A percentile compares a stretch with the other conserved stretches of the same genome.
phyloP scores from a whole-genome alignment of 1,140 invertebrate genomes.

The Heliothis virescens region DNA sequence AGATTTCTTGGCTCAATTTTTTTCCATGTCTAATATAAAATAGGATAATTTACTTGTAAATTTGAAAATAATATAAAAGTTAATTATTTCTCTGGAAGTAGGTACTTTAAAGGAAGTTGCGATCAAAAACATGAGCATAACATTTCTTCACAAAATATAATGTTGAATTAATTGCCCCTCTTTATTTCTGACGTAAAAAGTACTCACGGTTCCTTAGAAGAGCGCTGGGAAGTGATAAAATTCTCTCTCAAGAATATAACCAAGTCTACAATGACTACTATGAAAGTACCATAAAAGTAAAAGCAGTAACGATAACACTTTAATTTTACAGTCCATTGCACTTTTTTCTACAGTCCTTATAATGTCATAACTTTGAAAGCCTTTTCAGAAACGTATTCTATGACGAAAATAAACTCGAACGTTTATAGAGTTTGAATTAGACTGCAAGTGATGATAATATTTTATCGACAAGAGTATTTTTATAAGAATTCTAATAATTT shows the following conservation, averaged over 20 bases:
- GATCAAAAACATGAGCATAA: no score
- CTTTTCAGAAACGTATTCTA: constrained; percentile 9
- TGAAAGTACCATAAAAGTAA: constrained; percentile 36
- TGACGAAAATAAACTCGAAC: neutral
- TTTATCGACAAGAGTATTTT: no score
- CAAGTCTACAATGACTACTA: constrained; percentile 21
- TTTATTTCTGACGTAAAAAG: neutral
- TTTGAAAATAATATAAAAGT: no score
- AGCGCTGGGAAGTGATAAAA: constrained; percentile 15
- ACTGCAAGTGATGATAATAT: no score
- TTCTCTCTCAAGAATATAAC: constrained; percentile 18
- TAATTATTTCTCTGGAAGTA: no score
- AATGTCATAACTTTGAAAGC: constrained; percentile 15
- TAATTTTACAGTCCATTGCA: constrained; percentile 30
- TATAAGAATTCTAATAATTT: no score
- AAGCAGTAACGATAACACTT: constrained; percentile 23
- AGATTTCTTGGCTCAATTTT: no score
- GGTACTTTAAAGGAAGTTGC: no score
- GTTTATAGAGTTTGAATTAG: neutral
- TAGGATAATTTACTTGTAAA: no score
- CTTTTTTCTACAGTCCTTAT: constrained; percentile 25
- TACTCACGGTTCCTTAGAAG: neutral
- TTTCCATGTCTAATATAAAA: no score
- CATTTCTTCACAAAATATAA: no score
- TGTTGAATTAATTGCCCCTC: no score